phyloP scores from a whole-genome alignment of 2,797 vertebrate genomes.

The Clamator glandarius region DNA sequence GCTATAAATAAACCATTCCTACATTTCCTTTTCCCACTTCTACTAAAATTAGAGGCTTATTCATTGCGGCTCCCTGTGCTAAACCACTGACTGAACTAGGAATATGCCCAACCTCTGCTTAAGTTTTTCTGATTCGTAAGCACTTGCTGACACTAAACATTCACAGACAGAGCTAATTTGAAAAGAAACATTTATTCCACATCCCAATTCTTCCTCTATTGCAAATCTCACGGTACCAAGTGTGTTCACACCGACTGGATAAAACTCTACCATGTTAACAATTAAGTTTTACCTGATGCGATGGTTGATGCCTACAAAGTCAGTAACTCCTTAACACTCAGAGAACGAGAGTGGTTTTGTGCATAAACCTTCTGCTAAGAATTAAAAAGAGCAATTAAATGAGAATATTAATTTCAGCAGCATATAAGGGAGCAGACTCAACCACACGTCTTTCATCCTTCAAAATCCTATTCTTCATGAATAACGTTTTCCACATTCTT shows the following conservation, averaged over 20 bases:
- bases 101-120: neutral
- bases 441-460: neutral
- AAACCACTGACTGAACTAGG: neutral
- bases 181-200: neutral
- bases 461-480: neutral
- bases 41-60: neutral
- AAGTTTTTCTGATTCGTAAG: neutral
- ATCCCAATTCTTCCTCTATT: neutral
- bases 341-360: neutral
- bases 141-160: neutral
- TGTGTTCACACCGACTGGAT: neutral
- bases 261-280: neutral
- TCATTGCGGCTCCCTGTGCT: neutral
- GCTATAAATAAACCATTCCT: neutral
- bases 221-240: neutral
- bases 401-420: neutral
- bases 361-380: neutral
- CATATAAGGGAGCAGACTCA: neutral
- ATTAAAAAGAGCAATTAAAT: neutral
- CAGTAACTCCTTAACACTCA: neutral
- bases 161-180: neutral
- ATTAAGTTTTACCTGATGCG: neutral
- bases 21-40: neutral
- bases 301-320: neutral
- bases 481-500: neutral